Base-by-base conservation (phyloP, 2,888 invertebrate genomes). In the Taenaris catops region DNA sequence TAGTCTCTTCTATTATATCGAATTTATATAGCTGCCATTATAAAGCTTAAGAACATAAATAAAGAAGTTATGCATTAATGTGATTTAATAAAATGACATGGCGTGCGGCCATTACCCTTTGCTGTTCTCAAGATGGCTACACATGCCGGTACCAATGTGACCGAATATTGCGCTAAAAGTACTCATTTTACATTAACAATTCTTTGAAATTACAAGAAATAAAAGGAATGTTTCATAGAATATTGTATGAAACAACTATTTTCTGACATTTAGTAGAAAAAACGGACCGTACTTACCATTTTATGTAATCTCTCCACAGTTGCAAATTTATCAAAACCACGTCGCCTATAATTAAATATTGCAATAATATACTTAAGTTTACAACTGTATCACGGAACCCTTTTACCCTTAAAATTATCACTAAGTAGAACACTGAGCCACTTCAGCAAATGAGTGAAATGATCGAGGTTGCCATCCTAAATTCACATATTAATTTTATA, bases 71-170 rank as follows among this genome's bases (percentile, higher is more conserved):
- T 12, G 9, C 20, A 31, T 23, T 9, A 23, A 66, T 60, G 63
- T 70, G 71, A 69, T 31, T 68, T 61, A 19, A 34, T 47, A 47
- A 39, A 52, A 58, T 70, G 78, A 80, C 78, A 79, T 80, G 81
- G 80, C 78, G 70, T 63, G 67, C 69, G 65, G 70, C 73, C 73
- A 78, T 60, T 61, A 55, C 50, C 42, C 25, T 17, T 27, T 14
- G 11, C 25, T 41, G 44, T 47, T 51, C 57, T 63, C 78, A 83
- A 83, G 65, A 81, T 81, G 83, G 81, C 83, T 70, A 61, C 70
- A 63, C 63, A 68, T 65, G 65, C 75, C 76, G 75, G 75, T 38
- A 29, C 51, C 34, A 40, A 34, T 42, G 23, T 11, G 4, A 18
- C 6, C 8, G 7, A 1, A 8, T 23, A 8, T 23, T 10, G 4